Conservation (phyloP, 2,113 vertebrate genomes). For the Psammodynastes pulverulentus region DNA sequence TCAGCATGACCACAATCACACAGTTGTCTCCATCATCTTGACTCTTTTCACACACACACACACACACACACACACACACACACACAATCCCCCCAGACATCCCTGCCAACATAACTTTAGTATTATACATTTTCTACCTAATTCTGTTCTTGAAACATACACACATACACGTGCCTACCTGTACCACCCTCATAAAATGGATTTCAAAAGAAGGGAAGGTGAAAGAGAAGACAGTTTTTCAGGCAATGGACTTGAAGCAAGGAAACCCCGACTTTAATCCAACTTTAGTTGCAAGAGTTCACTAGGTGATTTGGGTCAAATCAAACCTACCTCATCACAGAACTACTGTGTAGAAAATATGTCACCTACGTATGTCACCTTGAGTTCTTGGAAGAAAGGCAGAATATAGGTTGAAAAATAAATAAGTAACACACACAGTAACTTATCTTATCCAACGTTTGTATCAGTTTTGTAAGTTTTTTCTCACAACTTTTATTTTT, state of each 20-base stretch:
- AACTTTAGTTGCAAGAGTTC: neutral
- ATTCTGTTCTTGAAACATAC: neutral
- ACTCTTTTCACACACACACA: neutral
- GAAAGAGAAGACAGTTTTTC: neutral
- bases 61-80: too few species aligned
- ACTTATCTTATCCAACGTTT: neutral
- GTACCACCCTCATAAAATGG: neutral
- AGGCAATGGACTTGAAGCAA: neutral
- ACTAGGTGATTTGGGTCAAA: neutral
- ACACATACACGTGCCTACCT: neutral
- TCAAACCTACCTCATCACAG: neutral
- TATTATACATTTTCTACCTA: neutral
- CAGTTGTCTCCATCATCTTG: neutral
- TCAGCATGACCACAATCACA: neutral
- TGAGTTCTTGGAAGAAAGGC: neutral
- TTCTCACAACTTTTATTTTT: neutral
- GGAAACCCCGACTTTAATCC: neutral
- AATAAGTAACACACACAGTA: neutral
- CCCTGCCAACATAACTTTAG: neutral
- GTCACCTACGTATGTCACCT: neutral
- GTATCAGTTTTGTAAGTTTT: neutral
- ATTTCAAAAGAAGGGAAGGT: neutral
- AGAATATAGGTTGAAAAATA: neutral
- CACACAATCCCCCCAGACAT: neutral
- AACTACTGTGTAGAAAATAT: neutral